These are phyloP conservation scores for Actinia equina DNA, from an alignment of 64 coral and sea anemone genomes.

Conservation along the genomic window DNA sequence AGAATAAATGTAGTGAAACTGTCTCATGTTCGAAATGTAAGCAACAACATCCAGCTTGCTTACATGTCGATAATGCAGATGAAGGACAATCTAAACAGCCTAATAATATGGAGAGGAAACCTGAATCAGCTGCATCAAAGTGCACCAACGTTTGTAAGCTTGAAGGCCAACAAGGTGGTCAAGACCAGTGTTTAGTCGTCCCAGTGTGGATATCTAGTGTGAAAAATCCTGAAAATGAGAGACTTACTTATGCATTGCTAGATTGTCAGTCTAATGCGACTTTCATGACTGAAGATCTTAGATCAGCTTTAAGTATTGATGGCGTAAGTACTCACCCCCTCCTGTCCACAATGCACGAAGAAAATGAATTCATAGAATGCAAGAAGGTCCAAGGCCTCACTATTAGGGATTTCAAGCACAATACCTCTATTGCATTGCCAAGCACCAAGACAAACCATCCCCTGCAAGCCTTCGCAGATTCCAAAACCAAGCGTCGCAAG, in stretches of 20 bases:
- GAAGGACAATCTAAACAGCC: not conserved
- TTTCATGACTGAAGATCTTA: constrained; percentile 49
- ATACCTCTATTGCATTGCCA: constrained; percentile 15
- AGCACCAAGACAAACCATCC: constrained; percentile 9
- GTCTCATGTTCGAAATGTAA: not conserved
- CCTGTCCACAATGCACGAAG: constrained; percentile 55
- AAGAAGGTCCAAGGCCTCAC: constrained; percentile 35
- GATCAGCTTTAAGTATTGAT: constrained; percentile 5
- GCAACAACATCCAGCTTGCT: not conserved
- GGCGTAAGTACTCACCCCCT: constrained; percentile 19
- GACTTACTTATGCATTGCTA: not conserved
- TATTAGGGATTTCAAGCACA: constrained; percentile 18
- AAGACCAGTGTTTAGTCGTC: constrained; percentile 20
- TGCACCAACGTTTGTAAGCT: not conserved
- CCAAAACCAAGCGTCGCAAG: not conserved
- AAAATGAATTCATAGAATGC: constrained; percentile 48
- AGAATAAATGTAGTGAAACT: not conserved
- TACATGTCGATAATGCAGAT: not conserved
- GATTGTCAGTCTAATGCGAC: constrained; percentile 53
- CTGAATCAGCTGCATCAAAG: constrained; percentile 5
- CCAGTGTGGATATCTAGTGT: constrained; percentile 15
- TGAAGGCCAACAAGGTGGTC: too few species aligned
- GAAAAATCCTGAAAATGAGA: not conserved
- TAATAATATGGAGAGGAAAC: not conserved
- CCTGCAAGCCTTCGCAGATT: constrained; percentile 15